A percentile compares a stretch with the other conserved stretches of the same genome.
Conservation (phyloP, 2,888 invertebrate species). For the Leptarthrus brevirostris region DNA sequence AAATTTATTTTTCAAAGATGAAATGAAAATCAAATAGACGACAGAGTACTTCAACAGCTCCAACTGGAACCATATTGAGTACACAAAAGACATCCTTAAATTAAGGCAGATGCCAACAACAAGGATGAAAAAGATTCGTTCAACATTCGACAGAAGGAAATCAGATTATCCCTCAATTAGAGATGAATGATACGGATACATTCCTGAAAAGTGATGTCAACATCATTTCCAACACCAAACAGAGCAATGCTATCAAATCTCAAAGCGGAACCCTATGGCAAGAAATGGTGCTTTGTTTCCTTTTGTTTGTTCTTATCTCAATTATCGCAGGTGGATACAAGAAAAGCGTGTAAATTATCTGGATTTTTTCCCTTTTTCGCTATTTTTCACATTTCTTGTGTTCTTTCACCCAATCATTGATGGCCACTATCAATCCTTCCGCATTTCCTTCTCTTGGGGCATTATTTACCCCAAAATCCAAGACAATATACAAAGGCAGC, state of each 20-base stretch:
- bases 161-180: no score
- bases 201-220: not conserved
- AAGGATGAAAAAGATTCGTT: not conserved
- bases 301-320: not conserved
- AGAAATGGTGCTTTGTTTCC: not conserved
- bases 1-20: not conserved
- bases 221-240: not conserved
- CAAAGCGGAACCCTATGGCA: not conserved
- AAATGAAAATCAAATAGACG: not conserved
- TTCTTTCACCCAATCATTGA: constrained; percentile 30
- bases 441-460: constrained; percentile 5
- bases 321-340: not conserved
- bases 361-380: not conserved
- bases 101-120: not conserved
- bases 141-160: no score
- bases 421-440: constrained; percentile 32
- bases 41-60: no score
- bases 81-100: not conserved
- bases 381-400: constrained; percentile 22
- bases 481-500: not conserved
- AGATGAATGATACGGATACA: not conserved
- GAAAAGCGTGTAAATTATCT: not conserved
- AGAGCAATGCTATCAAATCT: constrained; percentile 10
- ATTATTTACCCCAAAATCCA: constrained; percentile 15
- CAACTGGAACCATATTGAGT: not conserved